Evolutionary conservation across 2,888 invertebrate genomes (phyloP).

Genomic region (Stictocephala bisonia): DNA sequence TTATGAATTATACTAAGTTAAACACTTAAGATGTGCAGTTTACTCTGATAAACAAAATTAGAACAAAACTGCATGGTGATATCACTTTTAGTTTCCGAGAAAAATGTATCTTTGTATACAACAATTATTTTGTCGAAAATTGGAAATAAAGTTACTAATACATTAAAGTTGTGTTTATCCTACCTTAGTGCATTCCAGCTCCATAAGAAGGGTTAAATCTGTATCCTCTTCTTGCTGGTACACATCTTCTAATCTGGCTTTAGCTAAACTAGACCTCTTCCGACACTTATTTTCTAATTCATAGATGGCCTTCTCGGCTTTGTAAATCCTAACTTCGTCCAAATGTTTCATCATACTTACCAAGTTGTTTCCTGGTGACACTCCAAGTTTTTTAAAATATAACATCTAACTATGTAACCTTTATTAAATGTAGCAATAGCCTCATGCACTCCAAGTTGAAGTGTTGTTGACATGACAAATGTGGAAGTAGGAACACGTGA

Average conservation of each 20-base stretch:
- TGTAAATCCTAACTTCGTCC: neutral
- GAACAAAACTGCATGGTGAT: too few species aligned
- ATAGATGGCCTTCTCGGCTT: neutral
- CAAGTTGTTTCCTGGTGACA: neutral
- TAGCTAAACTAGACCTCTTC: too few species aligned
- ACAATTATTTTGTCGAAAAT: too few species aligned
- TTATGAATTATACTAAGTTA: too few species aligned
- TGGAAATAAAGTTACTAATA: too few species aligned
- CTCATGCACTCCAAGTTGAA: neutral
- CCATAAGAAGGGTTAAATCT: neutral
- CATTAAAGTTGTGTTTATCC: too few species aligned
- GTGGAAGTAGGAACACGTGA: neutral
- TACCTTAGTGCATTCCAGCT: neutral
- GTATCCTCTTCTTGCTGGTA: neutral
- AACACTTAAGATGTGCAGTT: too few species aligned
- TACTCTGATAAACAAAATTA: too few species aligned
- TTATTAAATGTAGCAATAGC: neutral
- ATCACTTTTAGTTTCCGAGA: too few species aligned
- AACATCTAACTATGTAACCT: conserved; percentile 1
- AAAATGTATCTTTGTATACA: too few species aligned
- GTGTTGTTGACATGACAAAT: neutral
- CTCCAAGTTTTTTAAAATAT: neutral
- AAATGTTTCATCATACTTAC: neutral
- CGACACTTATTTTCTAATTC: conserved; percentile 12
- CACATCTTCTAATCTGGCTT: too few species aligned